Conservation (phyloP, 1,140 invertebrate genomes). For the Diachasma alloeum region DNA sequence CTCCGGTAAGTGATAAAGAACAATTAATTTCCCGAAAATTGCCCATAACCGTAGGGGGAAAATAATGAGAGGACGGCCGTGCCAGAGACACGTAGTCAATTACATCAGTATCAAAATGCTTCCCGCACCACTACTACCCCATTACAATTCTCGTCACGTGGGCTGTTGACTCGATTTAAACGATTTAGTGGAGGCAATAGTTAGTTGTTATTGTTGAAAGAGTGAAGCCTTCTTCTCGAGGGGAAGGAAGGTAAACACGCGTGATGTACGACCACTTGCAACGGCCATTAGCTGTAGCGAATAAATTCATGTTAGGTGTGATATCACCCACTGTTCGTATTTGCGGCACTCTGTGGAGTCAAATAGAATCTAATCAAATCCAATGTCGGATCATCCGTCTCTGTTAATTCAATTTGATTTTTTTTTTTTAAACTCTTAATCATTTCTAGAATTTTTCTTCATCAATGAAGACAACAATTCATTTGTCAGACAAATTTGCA, state of each 20-base stretch:
- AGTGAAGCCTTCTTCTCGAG: neutral
- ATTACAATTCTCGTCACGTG: neutral
- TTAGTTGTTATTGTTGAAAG: neutral
- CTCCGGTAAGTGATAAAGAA: neutral
- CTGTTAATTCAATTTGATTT: neutral
- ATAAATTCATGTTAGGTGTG: neutral
- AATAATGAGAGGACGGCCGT: neutral
- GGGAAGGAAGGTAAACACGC: neutral
- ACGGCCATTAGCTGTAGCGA: neutral
- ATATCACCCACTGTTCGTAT: neutral
- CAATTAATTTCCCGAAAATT: neutral
- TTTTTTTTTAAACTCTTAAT: too few relatives aligned
- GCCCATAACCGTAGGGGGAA: neutral
- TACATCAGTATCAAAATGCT: neutral
- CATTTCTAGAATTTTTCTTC: neutral
- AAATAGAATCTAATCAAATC: neutral
- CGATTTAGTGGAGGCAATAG: conserved; percentile 17
- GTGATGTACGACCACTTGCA: neutral
- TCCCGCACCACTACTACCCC: neutral
- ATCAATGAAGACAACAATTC: too few relatives aligned
- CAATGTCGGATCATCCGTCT: neutral
- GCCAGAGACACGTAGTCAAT: neutral
- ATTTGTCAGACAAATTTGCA: too few relatives aligned
- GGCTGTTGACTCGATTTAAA: conserved; percentile 7
- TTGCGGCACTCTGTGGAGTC: neutral